Evolutionary conservation across 2,888 invertebrate species (phyloP).

Genomic region (Pachydiplax longipennis): DNA sequence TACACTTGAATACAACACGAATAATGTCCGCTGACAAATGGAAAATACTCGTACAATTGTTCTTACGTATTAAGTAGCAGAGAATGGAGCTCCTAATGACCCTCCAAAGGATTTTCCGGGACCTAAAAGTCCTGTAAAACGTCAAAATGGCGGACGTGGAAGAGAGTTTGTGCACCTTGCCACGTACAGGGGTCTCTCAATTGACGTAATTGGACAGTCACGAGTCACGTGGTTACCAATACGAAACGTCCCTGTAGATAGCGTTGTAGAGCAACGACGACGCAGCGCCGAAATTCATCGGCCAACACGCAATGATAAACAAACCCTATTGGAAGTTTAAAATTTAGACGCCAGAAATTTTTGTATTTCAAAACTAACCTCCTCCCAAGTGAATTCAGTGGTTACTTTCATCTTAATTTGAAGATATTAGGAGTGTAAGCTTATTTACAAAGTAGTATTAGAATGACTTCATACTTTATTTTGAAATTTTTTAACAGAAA

Average conservation of each 20-base stretch:
- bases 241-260: slow-evolving; percentile 6
- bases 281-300: neutral
- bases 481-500: too few relatives aligned
- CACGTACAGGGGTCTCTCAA: slow-evolving; percentile 71
- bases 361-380: too few relatives aligned
- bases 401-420: too few relatives aligned
- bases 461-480: too few relatives aligned
- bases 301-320: neutral
- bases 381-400: too few relatives aligned
- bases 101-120: slow-evolving; percentile 34
- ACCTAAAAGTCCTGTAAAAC: slow-evolving; percentile 70
- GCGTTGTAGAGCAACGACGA: neutral
- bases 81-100: slow-evolving; percentile 11
- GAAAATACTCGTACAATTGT: neutral
- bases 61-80: slow-evolving; percentile 41
- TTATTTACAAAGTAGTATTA: too few relatives aligned
- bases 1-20: neutral
- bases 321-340: neutral
- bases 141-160: slow-evolving; percentile 87
- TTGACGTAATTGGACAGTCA: slow-evolving; percentile 47
- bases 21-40: neutral
- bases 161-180: slow-evolving; percentile 76
- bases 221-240: slow-evolving; percentile 44
- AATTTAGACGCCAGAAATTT: too few relatives aligned
- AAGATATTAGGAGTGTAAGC: too few relatives aligned